Evolutionary conservation across 2,113 vertebrate genomes (phyloP).

Genomic region (Diphyllodes magnificus): DNA sequence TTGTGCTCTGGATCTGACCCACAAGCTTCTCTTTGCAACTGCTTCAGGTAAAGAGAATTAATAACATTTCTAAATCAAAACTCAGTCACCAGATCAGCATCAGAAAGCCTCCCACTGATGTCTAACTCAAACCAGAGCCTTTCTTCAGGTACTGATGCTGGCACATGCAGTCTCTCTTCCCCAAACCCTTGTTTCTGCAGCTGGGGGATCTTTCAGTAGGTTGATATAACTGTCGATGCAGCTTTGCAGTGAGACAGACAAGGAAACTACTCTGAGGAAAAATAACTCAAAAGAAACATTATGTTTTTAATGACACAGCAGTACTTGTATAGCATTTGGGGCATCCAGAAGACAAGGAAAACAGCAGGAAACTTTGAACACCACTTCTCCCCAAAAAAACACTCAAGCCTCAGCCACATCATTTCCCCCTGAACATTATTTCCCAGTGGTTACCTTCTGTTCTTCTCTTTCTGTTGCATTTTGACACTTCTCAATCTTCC

Average conservation of each 20-base stretch:
- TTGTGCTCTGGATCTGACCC: not conserved
- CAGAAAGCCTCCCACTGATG: not conserved
- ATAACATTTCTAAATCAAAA: not conserved
- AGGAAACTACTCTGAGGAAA: not conserved
- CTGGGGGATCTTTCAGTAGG: not conserved
- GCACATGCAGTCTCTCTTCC: not conserved
- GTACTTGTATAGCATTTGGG: not conserved
- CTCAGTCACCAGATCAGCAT: not conserved
- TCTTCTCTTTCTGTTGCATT: slow-evolving; percentile 90
- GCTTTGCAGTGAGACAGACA: not conserved
- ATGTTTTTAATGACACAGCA: not conserved
- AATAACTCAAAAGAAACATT: not conserved
- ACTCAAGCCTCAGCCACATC: not conserved
- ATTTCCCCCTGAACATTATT: not conserved
- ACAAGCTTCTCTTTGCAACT: not conserved
- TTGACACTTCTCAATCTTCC: slow-evolving; percentile 93
- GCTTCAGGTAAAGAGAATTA: not conserved
- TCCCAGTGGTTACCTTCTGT: slow-evolving; percentile 80
- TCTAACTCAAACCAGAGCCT: not conserved
- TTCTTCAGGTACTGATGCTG: not conserved
- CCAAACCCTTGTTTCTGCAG: not conserved
- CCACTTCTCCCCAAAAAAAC: not conserved
- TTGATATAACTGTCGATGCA: not conserved
- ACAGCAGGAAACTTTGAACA: not conserved
- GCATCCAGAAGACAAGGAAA: not conserved